These are phyloP conservation scores for Archilochus colubris DNA, from an alignment of 2,113 vertebrate genomes.

Conservation along the genomic window DNA sequence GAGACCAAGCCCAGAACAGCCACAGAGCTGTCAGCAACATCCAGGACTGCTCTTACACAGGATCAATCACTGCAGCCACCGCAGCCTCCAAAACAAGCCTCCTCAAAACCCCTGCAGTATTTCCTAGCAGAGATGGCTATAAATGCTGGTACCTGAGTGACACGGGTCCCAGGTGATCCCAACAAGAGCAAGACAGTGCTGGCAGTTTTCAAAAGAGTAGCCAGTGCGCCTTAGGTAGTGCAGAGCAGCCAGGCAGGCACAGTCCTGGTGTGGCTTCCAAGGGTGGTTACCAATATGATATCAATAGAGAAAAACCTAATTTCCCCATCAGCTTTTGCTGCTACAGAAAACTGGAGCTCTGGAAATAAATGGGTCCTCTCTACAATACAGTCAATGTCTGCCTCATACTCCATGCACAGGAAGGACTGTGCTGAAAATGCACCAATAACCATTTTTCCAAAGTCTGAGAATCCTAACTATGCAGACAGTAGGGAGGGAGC, in stretches of 20 bases:
- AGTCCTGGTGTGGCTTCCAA: neutral
- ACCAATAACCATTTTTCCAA: neutral
- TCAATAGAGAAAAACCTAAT: neutral
- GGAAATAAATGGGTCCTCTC: neutral
- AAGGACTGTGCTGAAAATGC: neutral
- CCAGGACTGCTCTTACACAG: neutral
- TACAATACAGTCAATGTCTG: neutral
- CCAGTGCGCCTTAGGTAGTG: neutral
- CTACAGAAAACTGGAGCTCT: neutral
- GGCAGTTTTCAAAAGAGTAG: neutral
- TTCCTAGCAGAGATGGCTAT: neutral
- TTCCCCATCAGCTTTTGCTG: neutral
- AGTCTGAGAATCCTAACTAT: neutral
- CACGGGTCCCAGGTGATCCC: neutral
- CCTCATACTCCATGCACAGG: neutral
- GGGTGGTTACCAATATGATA: neutral
- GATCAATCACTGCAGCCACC: neutral
- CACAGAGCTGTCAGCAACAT: neutral
- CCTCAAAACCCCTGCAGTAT: neutral
- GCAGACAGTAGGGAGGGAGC: neutral
- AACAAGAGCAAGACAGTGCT: neutral
- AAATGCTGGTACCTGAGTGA: neutral
- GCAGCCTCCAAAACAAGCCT: neutral
- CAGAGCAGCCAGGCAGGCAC: neutral
- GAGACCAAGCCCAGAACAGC: neutral